Evolutionary conservation across 2,888 invertebrate species (phyloP).

Genomic region (Lithophane semibrunnea): DNA sequence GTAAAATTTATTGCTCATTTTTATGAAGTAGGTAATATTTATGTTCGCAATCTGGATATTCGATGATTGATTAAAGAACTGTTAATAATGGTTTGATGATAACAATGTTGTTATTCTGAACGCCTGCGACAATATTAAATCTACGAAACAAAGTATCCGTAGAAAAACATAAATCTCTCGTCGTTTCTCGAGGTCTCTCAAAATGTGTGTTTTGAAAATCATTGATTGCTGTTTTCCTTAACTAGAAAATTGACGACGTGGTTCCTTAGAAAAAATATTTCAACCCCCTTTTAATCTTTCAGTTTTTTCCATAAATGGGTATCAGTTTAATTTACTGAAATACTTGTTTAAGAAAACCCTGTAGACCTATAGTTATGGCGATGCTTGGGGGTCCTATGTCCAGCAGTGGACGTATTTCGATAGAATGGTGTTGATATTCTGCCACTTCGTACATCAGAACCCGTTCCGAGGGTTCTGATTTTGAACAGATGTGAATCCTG

Average conservation of each 20-base stretch:
- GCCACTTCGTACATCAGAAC: neutral
- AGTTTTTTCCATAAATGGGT: neutral
- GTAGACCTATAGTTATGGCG: too few relatives aligned
- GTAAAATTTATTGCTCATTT: neutral
- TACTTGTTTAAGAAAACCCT: neutral
- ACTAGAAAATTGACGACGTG: neutral
- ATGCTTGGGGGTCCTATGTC: neutral
- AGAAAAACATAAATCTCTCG: neutral
- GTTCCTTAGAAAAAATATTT: neutral
- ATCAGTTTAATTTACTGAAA: neutral
- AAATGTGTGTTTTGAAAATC: neutral
- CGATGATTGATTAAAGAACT: neutral
- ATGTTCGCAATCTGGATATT: neutral
- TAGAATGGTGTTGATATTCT: neutral
- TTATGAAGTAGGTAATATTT: constrained; percentile 22
- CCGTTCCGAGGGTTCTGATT: neutral
- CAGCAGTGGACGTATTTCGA: neutral
- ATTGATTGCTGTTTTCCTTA: neutral
- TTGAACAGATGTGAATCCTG: neutral
- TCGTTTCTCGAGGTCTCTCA: neutral
- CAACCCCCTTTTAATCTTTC: neutral
- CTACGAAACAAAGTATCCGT: neutral
- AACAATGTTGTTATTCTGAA: neutral
- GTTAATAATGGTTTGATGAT: neutral
- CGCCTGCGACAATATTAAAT: neutral